These are phyloP conservation scores for Ciona savignyi DNA, from an alignment of 23 tunicate species.

Conservation along the genomic window DNA sequence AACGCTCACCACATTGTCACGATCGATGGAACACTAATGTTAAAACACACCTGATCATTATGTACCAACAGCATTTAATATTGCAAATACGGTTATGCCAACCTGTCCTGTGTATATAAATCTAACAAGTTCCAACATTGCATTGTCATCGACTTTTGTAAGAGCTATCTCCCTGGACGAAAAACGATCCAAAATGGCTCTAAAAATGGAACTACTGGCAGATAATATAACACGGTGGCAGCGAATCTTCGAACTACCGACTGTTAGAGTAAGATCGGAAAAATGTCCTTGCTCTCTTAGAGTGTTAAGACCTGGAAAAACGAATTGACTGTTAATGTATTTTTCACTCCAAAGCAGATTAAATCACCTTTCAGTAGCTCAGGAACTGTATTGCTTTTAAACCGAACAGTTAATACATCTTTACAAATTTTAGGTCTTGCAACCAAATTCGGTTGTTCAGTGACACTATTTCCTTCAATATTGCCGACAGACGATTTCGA, in stretches of 20 bases:
- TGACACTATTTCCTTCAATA: background rate
- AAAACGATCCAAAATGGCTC: conserved; percentile 31
- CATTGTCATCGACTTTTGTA: conserved; percentile 40
- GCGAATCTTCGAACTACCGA: conserved; percentile 20
- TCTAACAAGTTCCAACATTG: conserved; percentile 38
- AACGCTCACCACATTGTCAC: conserved; percentile 45
- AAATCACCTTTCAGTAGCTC: conserved; percentile 32
- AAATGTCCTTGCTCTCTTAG: conserved; percentile 39
- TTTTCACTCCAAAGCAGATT: too few species aligned
- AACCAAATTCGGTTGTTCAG: too few species aligned
- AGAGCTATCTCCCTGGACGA: conserved; percentile 30
- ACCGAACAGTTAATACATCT: conserved; percentile 22
- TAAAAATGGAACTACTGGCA: conserved; percentile 56
- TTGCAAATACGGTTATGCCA: too few species aligned
- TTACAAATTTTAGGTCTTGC: background rate
- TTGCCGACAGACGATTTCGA: background rate
- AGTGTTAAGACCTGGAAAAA: conserved; percentile 28
- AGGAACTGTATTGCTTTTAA: conserved; percentile 22
- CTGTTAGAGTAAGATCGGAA: conserved; percentile 43
- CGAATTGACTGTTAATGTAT: background rate
- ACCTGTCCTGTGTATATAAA: conserved; percentile 71
- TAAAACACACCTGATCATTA: too few species aligned
- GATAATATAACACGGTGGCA: conserved; percentile 56
- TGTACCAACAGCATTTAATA: too few species aligned
- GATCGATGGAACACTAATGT: conserved; percentile 65